These are phyloP conservation scores for Ditula angustiorana DNA, from an alignment of 2,888 invertebrate genomes.

Conservation along the genomic window DNA sequence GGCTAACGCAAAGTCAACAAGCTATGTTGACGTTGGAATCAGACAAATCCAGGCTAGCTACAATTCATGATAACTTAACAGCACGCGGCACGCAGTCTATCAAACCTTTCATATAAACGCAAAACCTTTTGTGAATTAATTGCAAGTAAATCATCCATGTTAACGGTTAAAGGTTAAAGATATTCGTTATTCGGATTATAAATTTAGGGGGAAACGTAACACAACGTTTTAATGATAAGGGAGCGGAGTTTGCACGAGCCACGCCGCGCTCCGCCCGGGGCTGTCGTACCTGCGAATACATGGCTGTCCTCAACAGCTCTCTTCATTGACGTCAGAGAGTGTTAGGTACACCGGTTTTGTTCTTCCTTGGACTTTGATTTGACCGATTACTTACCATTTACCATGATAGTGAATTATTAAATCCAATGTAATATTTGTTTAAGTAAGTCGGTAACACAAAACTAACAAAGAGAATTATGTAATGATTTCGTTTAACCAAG, in stretches of 20 bases:
- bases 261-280: not conserved
- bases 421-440: too few relatives aligned
- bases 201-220: conserved; percentile 17
- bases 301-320: conserved; percentile 2
- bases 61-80: conserved; percentile 18
- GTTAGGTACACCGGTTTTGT: conserved; percentile 12
- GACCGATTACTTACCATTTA: not conserved
- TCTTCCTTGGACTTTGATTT: conserved; percentile 15
- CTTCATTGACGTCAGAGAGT: conserved; percentile 27
- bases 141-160: conserved; percentile 18
- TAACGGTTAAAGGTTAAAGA: conserved; percentile 20
- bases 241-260: not conserved
- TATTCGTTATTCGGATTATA: conserved; percentile 17
- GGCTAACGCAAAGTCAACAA: conserved; percentile 12
- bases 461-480: not conserved
- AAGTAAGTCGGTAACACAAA: too few relatives aligned
- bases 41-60: conserved; percentile 5
- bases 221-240: conserved; percentile 16
- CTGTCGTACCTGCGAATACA: not conserved
- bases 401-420: too few relatives aligned
- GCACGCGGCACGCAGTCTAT: conserved; percentile 29
- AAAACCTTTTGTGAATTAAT: conserved; percentile 21
- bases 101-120: conserved; percentile 20
- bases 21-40: conserved; percentile 8
- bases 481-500: not conserved